Evolutionary conservation across 2,113 vertebrate genomes (phyloP).

Genomic region (Charina bottae): DNA sequence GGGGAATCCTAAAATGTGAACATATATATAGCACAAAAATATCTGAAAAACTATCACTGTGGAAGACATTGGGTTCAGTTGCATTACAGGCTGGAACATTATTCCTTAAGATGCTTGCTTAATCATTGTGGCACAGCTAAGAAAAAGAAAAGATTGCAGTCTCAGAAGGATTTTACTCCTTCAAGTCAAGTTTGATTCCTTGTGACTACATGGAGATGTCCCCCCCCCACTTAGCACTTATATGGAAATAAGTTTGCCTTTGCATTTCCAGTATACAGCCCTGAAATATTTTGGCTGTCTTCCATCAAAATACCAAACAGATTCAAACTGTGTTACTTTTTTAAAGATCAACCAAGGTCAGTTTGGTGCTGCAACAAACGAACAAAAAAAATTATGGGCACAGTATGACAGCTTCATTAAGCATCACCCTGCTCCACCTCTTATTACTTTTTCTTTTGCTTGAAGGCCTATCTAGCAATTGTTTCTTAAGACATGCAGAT

Average conservation of each 20-base stretch:
- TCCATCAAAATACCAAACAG: neutral
- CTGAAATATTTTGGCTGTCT: neutral
- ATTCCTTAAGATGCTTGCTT: neutral
- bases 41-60: neutral
- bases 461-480: neutral
- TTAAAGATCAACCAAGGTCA: neutral
- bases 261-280: neutral
- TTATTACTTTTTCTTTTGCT: neutral
- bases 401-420: neutral
- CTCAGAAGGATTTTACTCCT: neutral
- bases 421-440: neutral
- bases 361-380: neutral
- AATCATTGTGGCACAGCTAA: neutral
- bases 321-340: neutral
- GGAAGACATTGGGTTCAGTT: neutral
- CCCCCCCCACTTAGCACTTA: neutral
- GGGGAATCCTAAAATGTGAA: neutral
- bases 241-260: neutral
- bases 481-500: neutral
- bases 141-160: neutral
- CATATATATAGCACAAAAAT: neutral
- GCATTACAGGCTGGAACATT: neutral
- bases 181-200: neutral
- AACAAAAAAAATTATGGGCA: neutral
- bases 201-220: neutral